phyloP scores from a whole-genome alignment of 2,797 vertebrate genomes.

The Simalia tracyae region DNA sequence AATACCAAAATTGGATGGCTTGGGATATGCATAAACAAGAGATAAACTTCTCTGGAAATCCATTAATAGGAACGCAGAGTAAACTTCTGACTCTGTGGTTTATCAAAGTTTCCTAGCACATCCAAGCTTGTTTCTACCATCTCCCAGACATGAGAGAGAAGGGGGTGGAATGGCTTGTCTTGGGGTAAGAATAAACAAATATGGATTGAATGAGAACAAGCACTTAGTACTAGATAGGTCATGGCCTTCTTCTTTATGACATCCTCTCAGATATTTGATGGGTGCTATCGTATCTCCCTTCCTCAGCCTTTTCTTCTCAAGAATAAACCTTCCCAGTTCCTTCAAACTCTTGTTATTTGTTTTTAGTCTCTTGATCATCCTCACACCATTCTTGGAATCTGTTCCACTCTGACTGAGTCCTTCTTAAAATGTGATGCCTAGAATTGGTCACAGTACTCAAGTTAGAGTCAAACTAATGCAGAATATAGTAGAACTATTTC shows the following conservation, averaged over 20 bases:
- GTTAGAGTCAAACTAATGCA: not conserved
- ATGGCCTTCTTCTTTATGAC: not conserved
- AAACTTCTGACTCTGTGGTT: slow-evolving; percentile 42
- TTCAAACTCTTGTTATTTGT: not conserved
- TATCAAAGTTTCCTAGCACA: slow-evolving; percentile 58
- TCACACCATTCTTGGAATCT: not conserved
- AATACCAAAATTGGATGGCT: not conserved
- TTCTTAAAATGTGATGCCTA: not conserved
- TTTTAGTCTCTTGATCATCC: not conserved
- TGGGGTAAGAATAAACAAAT: slow-evolving; percentile 31
- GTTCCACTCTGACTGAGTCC: not conserved
- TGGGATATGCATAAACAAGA: slow-evolving; percentile 11
- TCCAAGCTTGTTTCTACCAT: slow-evolving; percentile 21
- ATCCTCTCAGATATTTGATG: not conserved
- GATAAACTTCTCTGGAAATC: slow-evolving; percentile 14
- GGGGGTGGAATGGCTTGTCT: not conserved
- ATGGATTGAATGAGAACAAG: slow-evolving; percentile 48
- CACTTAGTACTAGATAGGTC: not conserved
- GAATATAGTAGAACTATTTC: not conserved
- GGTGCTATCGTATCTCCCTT: not conserved
- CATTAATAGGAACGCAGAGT: slow-evolving; percentile 39
- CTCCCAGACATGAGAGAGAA: not conserved
- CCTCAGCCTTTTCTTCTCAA: not conserved
- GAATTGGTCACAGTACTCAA: not conserved
- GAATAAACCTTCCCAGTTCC: not conserved